Percentiles rank a stretch among this genome's conserved stretches.
Evolutionary conservation across 2,888 invertebrate genomes (phyloP).

Genomic region (Nowickia ferox): DNA sequence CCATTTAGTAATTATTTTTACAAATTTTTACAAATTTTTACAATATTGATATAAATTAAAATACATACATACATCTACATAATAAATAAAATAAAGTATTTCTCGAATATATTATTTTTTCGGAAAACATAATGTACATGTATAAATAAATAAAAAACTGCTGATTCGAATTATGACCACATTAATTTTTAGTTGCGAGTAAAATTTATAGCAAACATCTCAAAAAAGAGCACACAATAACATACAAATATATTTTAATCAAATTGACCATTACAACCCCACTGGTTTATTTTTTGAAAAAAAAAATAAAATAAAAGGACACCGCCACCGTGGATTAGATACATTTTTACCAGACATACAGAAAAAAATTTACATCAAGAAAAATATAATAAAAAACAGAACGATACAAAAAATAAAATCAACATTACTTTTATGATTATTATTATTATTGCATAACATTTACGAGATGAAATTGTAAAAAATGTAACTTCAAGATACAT

Average conservation of each 20-base stretch:
- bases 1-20: no score
- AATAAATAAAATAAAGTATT: neutral
- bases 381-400: conserved; percentile 49
- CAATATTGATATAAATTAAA: no score
- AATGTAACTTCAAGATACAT: conserved; percentile 32
- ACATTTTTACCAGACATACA: conserved; percentile 3
- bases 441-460: conserved; percentile 68
- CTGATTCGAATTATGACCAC: conserved; percentile 63
- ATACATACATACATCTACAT: neutral
- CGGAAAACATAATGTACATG: neutral
- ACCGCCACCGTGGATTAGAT: conserved; percentile 6
- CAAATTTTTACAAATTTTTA: no score
- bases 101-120: neutral
- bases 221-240: conserved; percentile 28
- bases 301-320: neutral
- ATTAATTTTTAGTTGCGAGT: conserved; percentile 57
- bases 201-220: conserved; percentile 40
- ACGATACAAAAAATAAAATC: conserved; percentile 55
- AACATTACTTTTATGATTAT: conserved; percentile 71
- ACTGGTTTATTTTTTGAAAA: neutral
- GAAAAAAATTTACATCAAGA: conserved; percentile 44
- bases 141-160: conserved; percentile 53
- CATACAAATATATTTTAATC: conserved; percentile 50
- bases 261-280: conserved; percentile 56
- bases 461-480: conserved; percentile 63